Conservation (phyloP, 2,113 vertebrate genomes). For the Xyliphius kryptos region DNA sequence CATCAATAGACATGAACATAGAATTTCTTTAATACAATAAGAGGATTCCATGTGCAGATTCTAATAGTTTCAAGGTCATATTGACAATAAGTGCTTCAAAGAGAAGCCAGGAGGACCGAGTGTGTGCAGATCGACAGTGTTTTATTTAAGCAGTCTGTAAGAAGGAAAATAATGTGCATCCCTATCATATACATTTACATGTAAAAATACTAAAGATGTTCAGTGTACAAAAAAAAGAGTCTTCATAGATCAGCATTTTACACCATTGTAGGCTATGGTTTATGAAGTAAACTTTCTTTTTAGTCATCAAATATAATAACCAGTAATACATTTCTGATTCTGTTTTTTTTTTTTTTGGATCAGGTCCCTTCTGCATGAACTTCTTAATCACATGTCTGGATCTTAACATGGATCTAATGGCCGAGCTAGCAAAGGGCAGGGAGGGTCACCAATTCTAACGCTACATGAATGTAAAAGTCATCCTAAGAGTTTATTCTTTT, state of each 20-base stretch:
- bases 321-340: slow-evolving; percentile 66
- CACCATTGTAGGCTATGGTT: slow-evolving; percentile 72
- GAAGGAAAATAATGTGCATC: slow-evolving; percentile 94
- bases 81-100: no score
- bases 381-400: slow-evolving; percentile 75
- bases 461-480: slow-evolving; percentile 82
- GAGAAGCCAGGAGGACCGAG: slow-evolving; percentile 42
- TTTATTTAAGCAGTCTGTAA: slow-evolving; percentile 98
- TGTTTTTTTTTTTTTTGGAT: slow-evolving; percentile 61
- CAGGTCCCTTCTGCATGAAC: slow-evolving; percentile 69
- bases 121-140: slow-evolving; percentile 86
- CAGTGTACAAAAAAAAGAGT: slow-evolving; percentile 94
- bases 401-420: slow-evolving; percentile 73
- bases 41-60: no score
- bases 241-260: slow-evolving; percentile 78
- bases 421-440: slow-evolving; percentile 79
- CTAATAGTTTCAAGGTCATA: no score
- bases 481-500: slow-evolving; percentile 67
- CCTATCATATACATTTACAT: slow-evolving; percentile 86
- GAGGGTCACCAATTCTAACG: slow-evolving; percentile 84
- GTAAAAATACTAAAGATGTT: slow-evolving; percentile 99
- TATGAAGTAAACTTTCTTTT: slow-evolving; percentile 64
- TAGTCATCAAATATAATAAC: slow-evolving; percentile 64
- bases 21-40: no score
- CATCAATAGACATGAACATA: no score